phyloP scores from a whole-genome alignment of 1,140 invertebrate genomes.

The Choristoneura fumiferana region DNA sequence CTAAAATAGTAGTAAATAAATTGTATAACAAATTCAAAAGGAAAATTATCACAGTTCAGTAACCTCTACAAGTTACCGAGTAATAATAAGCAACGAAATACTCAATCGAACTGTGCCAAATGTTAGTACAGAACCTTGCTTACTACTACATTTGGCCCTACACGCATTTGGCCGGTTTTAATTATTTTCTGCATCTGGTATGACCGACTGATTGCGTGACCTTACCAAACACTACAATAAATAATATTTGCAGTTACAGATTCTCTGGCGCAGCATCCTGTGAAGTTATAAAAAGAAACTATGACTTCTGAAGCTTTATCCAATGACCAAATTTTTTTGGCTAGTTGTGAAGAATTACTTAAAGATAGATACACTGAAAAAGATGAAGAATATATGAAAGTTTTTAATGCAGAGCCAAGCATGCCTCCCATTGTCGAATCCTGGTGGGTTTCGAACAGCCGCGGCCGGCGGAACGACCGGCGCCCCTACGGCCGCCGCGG shows the following conservation, averaged over 20 bases:
- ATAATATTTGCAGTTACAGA: slow-evolving; percentile 46
- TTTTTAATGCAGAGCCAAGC: slow-evolving; percentile 53
- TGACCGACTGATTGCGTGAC: too few species aligned
- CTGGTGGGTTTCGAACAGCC: slow-evolving; percentile 45
- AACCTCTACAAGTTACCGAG: too few species aligned
- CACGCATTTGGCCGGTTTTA: too few species aligned
- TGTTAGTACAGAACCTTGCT: too few species aligned
- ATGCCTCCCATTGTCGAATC: slow-evolving; percentile 65
- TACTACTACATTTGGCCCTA: too few species aligned
- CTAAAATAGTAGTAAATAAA: too few species aligned
- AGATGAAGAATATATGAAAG: slow-evolving; percentile 71
- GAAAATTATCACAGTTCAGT: too few species aligned
- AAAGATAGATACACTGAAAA: slow-evolving; percentile 69
- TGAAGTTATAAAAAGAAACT: slow-evolving; percentile 39
- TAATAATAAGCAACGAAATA: too few species aligned
- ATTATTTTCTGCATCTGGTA: too few species aligned
- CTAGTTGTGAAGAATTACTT: slow-evolving; percentile 64
- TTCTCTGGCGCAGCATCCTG: slow-evolving; percentile 41
- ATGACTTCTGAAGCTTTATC: slow-evolving; percentile 41
- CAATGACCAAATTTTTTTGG: slow-evolving; percentile 61
- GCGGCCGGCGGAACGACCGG: slow-evolving; percentile 41
- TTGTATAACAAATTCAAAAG: too few species aligned
- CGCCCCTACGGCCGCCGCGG: slow-evolving; percentile 19
- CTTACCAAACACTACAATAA: too few species aligned
- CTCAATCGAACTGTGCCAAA: too few species aligned